phyloP scores from a whole-genome alignment of 2,888 invertebrate genomes.

The Eretmocerus hayati region DNA sequence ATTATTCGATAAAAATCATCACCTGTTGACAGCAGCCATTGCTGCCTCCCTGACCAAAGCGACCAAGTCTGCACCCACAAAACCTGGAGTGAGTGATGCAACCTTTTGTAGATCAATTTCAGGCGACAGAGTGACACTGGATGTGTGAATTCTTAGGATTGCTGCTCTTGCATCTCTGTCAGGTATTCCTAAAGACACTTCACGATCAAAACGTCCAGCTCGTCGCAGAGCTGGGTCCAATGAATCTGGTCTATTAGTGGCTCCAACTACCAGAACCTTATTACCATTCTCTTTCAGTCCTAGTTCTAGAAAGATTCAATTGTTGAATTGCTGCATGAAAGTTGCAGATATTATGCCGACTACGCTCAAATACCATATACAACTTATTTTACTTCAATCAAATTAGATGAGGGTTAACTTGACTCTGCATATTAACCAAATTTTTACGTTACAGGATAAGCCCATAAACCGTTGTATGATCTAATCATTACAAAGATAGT shows the following conservation, averaged over 20 bases:
- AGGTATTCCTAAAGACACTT: constrained; percentile 91
- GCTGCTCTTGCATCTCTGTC: constrained; percentile 73
- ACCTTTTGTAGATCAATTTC: constrained; percentile 67
- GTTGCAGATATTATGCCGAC: too few species aligned
- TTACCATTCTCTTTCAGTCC: constrained; percentile 51
- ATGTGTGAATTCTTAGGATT: constrained; percentile 69
- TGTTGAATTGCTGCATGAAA: too few species aligned
- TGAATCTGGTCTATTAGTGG: constrained; percentile 88
- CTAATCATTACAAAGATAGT: constrained; percentile 3
- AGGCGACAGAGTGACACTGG: constrained; percentile 60
- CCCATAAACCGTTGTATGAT: too few species aligned
- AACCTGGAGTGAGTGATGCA: constrained; percentile 87
- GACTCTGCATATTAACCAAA: background rate
- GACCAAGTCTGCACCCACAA: constrained; percentile 89
- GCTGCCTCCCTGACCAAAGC: constrained; percentile 83
- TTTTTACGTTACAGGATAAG: background rate
- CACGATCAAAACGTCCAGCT: constrained; percentile 89
- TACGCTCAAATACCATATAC: too few species aligned
- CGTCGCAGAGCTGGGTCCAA: constrained; percentile 88
- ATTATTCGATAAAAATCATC: background rate
- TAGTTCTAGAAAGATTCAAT: constrained; percentile 48
- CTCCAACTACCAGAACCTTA: constrained; percentile 82
- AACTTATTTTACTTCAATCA: too few species aligned
- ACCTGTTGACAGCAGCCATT: constrained; percentile 75
- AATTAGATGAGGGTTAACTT: too few species aligned